phyloP scores from a whole-genome alignment of 2,113 vertebrate genomes.

The Muntiacus muntjak region DNA sequence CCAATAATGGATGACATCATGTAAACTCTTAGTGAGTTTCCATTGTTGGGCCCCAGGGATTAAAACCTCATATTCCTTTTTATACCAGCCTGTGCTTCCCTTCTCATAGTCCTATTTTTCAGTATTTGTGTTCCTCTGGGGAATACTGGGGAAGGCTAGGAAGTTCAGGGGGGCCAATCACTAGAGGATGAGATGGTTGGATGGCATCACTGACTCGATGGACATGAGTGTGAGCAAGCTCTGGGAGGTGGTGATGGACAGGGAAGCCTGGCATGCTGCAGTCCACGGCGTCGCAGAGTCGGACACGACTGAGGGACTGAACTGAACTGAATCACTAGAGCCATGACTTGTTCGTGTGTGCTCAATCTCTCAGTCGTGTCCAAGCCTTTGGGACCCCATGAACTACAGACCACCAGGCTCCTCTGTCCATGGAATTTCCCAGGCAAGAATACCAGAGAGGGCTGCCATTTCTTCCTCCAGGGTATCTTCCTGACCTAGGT shows the following conservation, averaged over 20 bases:
- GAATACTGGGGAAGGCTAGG: neutral
- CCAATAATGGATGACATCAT: neutral
- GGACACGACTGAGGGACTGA: neutral
- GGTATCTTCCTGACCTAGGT: neutral
- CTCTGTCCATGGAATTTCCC: neutral
- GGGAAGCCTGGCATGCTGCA: neutral
- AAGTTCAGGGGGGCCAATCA: neutral
- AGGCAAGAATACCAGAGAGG: neutral
- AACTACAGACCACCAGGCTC: neutral
- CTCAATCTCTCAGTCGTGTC: neutral
- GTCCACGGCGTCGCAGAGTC: fast-evolving
- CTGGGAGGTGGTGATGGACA: neutral
- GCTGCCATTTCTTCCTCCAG: neutral
- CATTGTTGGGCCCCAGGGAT: neutral
- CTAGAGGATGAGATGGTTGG: neutral
- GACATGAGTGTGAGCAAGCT: neutral
- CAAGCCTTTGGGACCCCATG: neutral
- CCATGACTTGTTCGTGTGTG: neutral
- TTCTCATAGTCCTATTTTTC: neutral
- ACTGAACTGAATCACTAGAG: neutral
- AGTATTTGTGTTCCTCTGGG: neutral
- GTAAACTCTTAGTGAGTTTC: neutral
- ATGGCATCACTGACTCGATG: neutral
- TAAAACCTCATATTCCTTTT: neutral
- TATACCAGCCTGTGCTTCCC: neutral